These are phyloP conservation scores for Podiceps cristatus DNA, from an alignment of 2,113 vertebrate genomes.

Conservation along the genomic window DNA sequence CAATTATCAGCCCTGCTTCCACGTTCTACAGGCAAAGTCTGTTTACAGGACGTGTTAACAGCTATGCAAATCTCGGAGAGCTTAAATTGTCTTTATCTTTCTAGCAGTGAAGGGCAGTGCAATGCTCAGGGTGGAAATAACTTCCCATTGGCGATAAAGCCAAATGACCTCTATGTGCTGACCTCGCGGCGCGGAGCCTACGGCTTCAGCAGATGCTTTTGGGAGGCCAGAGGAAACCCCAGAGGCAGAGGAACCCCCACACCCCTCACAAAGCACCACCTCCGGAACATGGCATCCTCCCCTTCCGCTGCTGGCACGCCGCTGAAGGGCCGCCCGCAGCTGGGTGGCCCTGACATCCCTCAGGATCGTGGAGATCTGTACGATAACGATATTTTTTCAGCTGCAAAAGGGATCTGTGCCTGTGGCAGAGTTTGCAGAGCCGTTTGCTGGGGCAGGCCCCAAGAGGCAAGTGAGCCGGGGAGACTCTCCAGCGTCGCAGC, in stretches of 20 bases:
- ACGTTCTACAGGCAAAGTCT: background rate
- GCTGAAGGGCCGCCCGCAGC: background rate
- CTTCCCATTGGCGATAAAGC: background rate
- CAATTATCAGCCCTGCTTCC: background rate
- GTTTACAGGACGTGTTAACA: background rate
- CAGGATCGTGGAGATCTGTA: background rate
- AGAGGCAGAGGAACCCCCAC: background rate
- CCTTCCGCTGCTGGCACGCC: background rate
- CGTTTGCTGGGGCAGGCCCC: too few relatives aligned
- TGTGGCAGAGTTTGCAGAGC: background rate
- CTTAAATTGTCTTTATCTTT: background rate
- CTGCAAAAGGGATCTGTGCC: background rate
- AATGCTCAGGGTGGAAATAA: background rate
- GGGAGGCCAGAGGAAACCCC: background rate
- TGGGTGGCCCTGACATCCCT: background rate
- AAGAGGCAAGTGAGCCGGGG: background rate
- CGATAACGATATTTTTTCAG: accelerated
- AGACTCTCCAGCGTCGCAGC: background rate
- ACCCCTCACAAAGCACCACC: background rate
- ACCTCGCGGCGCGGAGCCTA: background rate
- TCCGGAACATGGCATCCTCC: background rate
- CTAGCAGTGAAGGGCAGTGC: background rate
- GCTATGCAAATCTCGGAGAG: background rate
- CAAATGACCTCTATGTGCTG: background rate
- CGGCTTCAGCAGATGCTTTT: background rate